Base-by-base conservation (phyloP, 2,888 invertebrate genomes). In the Ophioninae sp. region DNA sequence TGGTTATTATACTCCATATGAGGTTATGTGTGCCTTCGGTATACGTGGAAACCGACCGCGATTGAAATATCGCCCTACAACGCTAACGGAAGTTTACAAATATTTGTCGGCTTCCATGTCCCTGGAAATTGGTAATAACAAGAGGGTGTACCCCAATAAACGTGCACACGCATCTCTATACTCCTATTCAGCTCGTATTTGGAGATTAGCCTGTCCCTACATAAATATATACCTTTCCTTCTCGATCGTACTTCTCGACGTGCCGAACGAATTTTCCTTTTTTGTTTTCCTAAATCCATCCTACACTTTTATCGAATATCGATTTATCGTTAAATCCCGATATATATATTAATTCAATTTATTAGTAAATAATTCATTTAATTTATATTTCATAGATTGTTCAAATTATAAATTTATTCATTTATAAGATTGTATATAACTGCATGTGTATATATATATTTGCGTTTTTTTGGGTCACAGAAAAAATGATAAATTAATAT, bases 21-120 rank as follows among this genome's bases (percentile, higher is more conserved):
- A 63, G 30, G 63, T 41, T 74, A 51, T 74, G 51, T 51, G 78
- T 59, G n/a, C 71, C 30, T 30, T 30, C 7, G 58, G 56, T 58
- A 23, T 56, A 58, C 56, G 56, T 56, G 71, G 58, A 56, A 58
- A 71, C 71, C 30, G 71, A 56, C 30, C 56, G 69, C 71, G 80
- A 87, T 87, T 87, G 85, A 86, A 86, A 87, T 81, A 85, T 85
- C 85, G 82, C 75, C 51, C 79, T 83, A 83, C 72, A 80, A 56
- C 20, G 41, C 76, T 44, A 61, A 41, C 80, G 83, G 65, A 79
- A 90, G 88, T 88, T 89, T 89, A 89, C 89, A 88, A 89, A 89
- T 88, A 89, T 90, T 89, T 89, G 85, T 85, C 82, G 87, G 86
- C 81, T 78, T 83, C 68, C 76, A 65, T 79, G 56, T 71, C 71